These are phyloP conservation scores for Argya squamiceps DNA, from an alignment of 2,797 vertebrate species.

Conservation along the genomic window DNA sequence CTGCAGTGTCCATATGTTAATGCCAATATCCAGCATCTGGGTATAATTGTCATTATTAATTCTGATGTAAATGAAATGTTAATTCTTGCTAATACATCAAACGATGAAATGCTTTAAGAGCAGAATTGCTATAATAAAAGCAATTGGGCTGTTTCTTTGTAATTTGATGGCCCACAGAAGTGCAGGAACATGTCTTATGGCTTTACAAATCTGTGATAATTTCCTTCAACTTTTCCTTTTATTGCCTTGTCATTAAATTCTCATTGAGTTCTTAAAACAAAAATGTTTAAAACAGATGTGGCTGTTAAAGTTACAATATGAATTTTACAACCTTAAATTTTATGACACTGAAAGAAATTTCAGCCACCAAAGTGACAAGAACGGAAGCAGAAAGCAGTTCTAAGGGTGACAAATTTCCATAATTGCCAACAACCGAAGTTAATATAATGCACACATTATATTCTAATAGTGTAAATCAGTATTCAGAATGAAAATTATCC, in stretches of 20 bases:
- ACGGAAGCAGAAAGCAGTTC: constrained; percentile 23
- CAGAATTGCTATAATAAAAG: constrained; percentile 71
- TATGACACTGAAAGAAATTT: constrained; percentile 78
- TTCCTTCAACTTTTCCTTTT: constrained; percentile 85
- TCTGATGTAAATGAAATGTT: constrained; percentile 65
- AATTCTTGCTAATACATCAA: constrained; percentile 72
- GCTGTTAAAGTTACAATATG: constrained; percentile 83
- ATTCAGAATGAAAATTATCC: background rate
- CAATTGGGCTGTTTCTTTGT: constrained; percentile 76
- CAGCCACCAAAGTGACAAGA: constrained; percentile 72
- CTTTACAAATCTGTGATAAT: constrained; percentile 87
- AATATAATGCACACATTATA: background rate
- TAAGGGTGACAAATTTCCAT: background rate
- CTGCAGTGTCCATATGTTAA: background rate
- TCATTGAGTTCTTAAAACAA: constrained; percentile 82
- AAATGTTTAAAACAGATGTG: constrained; percentile 87
- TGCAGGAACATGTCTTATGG: constrained; percentile 77
- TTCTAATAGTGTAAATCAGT: background rate
- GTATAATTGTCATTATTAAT: constrained; percentile 30
- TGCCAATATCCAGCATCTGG: background rate
- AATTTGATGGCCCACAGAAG: constrained; percentile 77
- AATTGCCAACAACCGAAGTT: background rate
- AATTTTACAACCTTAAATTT: constrained; percentile 82
- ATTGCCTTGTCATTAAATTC: constrained; percentile 81
- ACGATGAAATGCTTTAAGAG: constrained; percentile 69